phyloP scores from a whole-genome alignment of 2,113 vertebrate genomes.

The Ia io region DNA sequence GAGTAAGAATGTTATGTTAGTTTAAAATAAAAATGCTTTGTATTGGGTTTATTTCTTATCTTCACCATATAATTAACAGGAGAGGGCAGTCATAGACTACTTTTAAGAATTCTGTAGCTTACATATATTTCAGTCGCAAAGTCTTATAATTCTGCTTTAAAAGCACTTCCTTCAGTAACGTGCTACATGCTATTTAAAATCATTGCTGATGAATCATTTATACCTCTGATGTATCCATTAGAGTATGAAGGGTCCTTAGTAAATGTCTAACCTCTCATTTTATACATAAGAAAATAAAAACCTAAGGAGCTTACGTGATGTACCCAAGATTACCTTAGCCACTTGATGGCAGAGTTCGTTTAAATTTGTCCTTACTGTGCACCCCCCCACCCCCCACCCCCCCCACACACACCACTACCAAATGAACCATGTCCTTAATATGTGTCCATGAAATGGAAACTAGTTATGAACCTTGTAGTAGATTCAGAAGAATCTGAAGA shows the following conservation, averaged over 20 bases:
- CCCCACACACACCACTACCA: too few species aligned
- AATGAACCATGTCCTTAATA: background rate
- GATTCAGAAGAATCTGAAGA: background rate
- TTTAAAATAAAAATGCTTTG: background rate
- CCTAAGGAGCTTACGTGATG: background rate
- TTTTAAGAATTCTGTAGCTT: constrained; percentile 24
- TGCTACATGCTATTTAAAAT: background rate
- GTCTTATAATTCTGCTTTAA: constrained; percentile 5
- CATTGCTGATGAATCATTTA: background rate
- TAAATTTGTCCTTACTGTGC: background rate
- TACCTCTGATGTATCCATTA: background rate
- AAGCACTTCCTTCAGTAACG: constrained; percentile 4
- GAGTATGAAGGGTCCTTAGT: background rate
- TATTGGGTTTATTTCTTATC: constrained; percentile 12
- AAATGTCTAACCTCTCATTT: background rate
- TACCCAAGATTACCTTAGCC: background rate
- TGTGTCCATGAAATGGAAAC: background rate
- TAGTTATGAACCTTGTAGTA: background rate
- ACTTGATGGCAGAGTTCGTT: background rate
- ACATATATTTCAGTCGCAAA: constrained; percentile 28
- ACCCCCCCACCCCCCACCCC: accelerated
- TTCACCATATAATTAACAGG: constrained; percentile 46
- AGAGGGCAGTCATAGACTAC: constrained; percentile 53
- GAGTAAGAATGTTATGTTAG: background rate
- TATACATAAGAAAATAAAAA: background rate